Conservation (phyloP, 2,888 invertebrate genomes). For the Saturnia japonica region DNA sequence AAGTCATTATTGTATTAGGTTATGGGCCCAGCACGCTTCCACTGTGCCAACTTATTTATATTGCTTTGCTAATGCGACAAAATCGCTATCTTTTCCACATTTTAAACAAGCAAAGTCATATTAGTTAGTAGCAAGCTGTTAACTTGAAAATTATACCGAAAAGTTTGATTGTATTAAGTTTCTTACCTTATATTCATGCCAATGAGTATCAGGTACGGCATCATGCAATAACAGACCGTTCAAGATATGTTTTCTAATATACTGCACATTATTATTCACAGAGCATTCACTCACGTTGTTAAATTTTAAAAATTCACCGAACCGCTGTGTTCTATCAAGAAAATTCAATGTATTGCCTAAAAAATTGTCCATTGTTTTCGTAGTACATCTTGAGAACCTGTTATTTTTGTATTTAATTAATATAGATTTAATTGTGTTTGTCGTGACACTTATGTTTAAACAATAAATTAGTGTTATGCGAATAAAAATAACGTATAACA, state of each 20-base stretch:
- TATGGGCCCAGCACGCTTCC: slow-evolving; percentile 93
- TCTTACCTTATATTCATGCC: slow-evolving; percentile 70
- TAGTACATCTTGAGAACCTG: slow-evolving; percentile 38
- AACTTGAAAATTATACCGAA: too few species aligned
- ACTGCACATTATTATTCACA: slow-evolving; percentile 31
- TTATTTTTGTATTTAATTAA: slow-evolving; percentile 40
- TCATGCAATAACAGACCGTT: slow-evolving; percentile 53
- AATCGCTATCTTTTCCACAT: too few species aligned
- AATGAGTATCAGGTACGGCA: slow-evolving; percentile 58
- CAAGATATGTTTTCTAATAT: slow-evolving; percentile 48
- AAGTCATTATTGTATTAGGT: too few species aligned
- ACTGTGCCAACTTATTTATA: too few species aligned
- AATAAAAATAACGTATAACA: slow-evolving; percentile 40
- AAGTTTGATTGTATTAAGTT: too few species aligned
- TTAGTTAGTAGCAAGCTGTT: too few species aligned
- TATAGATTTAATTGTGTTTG: slow-evolving; percentile 43
- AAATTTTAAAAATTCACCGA: slow-evolving; percentile 46
- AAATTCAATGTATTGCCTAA: slow-evolving; percentile 43
- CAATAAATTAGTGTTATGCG: slow-evolving; percentile 40
- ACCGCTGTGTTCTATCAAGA: slow-evolving; percentile 47
- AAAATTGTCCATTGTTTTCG: slow-evolving; percentile 38
- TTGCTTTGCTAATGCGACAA: too few species aligned
- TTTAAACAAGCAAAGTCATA: too few species aligned
- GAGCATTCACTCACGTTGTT: slow-evolving; percentile 53
- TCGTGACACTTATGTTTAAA: slow-evolving; percentile 44